Conservation (phyloP, 1,140 invertebrate species). For the Macrotrachela quadricornifera region DNA sequence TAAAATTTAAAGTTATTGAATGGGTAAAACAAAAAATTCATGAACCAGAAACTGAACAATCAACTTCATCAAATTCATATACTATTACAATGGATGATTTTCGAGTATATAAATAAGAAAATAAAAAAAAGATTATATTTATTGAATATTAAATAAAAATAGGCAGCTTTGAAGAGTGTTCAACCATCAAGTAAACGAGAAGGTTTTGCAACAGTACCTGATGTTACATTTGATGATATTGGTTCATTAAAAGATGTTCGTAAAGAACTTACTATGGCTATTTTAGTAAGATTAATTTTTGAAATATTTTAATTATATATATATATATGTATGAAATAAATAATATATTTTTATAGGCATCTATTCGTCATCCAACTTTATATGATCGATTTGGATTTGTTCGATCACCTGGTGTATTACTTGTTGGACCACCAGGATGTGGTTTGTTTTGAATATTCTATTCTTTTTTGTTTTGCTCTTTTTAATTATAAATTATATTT, state of each 20-base stretch:
- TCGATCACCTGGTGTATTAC: slow-evolving; percentile 55
- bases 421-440: slow-evolving; percentile 75
- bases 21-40: background rate
- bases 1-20: background rate
- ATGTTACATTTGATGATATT: slow-evolving; percentile 88
- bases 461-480: slow-evolving; percentile 45
- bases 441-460: slow-evolving; percentile 51
- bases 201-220: slow-evolving; percentile 87
- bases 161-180: slow-evolving; percentile 3
- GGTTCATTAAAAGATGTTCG: slow-evolving; percentile 69
- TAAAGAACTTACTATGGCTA: slow-evolving; percentile 65
- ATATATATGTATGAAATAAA: background rate
- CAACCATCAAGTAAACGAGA: slow-evolving; percentile 83
- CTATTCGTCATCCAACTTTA: slow-evolving; percentile 60
- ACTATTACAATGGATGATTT: background rate
- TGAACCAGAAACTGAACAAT: background rate
- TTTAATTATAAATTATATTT: background rate
- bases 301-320: slow-evolving; percentile 6
- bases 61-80: background rate
- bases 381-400: slow-evolving; percentile 53
- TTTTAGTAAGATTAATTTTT: slow-evolving; percentile 53
- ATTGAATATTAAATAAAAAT: background rate
- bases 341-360: slow-evolving; percentile 39
- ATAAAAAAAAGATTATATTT: background rate
- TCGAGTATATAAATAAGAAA: background rate